Evolutionary conservation across 2,113 vertebrate genomes (phyloP), one percentile per base, ranked within the genome.

Genomic region (Piaya cayana): DNA sequence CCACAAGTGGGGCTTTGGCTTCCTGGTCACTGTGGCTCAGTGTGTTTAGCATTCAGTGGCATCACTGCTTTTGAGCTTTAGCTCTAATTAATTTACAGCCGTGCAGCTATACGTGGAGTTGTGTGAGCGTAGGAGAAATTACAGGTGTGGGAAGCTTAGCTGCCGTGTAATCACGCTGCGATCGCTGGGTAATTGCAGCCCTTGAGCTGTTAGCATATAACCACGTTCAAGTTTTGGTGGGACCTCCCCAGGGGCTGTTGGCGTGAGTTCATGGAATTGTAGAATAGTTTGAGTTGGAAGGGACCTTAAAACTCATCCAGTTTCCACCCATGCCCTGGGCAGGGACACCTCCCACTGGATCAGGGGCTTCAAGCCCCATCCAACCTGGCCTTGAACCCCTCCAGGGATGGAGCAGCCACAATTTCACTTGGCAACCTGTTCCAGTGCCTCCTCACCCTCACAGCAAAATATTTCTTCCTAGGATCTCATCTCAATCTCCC

Each of bases 21-120:
- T 81, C 56, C 29, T 1, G 71, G 78, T 76, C 93, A 39, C 59
- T 1, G 0, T 2, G 32, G 45, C 60, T 39, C 21, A 8, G 85
- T 39, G 55, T 65, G 75, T 83, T 56, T 36, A 56, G 45, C 50
- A 12, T 76, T 72, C 42, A 8, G 11, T 18, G 52, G 47, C 71
- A 36, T 76, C 52, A 29, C 32, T n/a, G 63, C 15, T 88, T 62
- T 37, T 75, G 42, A 27, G 53, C 39, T 95, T 91, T 68, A 1
- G 4, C 77, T 76, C 58, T 74, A 80, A 91, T 96, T 95, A 93
- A 89, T 80, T 69, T 82, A 43, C 49, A 12, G 39, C 36, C 52
- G 0, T 4, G 39, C 58, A 60, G 45, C 13, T 37, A 32, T 55
- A 62, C 67, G 68, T 47, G 67, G 47, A 88, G 55, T 32, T 37